phyloP scores from a whole-genome alignment of 2,113 vertebrate species.

The Pluvialis apricaria region DNA sequence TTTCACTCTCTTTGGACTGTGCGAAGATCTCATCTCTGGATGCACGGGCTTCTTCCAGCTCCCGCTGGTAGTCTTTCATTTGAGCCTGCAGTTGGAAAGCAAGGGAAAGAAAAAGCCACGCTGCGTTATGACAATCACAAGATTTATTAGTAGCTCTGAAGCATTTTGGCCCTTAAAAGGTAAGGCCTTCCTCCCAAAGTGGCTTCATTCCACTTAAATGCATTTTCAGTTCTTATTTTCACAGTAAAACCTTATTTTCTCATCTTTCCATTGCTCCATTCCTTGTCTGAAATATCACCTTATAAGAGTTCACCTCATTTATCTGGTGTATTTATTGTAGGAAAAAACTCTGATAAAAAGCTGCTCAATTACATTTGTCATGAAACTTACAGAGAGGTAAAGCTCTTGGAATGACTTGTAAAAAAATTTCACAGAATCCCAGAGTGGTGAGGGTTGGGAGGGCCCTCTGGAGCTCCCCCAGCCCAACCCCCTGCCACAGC shows the following conservation, averaged over 20 bases:
- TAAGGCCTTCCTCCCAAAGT: background rate
- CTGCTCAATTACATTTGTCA: background rate
- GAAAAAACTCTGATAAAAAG: background rate
- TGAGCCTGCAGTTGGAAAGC: conserved; percentile 78
- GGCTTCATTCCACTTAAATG: background rate
- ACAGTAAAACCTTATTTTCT: background rate
- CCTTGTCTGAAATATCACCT: background rate
- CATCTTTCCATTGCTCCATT: background rate
- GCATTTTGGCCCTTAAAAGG: background rate
- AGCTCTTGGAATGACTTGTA: background rate
- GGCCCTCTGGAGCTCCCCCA: too few relatives aligned
- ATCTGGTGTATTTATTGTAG: background rate
- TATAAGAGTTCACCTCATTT: background rate
- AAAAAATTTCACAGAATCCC: background rate
- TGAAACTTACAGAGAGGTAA: background rate
- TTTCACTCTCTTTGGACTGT: conserved; percentile 96
- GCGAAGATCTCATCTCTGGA: conserved; percentile 96
- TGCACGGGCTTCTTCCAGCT: conserved; percentile 92
- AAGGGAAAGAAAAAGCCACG: background rate
- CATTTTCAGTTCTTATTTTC: background rate
- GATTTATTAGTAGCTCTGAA: background rate
- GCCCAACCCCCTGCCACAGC: too few relatives aligned
- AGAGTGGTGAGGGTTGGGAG: too few relatives aligned
- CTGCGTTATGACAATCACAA: background rate
- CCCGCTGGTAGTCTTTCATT: conserved; percentile 97